A percentile compares a stretch with the other conserved stretches of the same genome.
Conservation (phyloP, 2,113 vertebrate species). For the Odontesthes bonariensis region DNA sequence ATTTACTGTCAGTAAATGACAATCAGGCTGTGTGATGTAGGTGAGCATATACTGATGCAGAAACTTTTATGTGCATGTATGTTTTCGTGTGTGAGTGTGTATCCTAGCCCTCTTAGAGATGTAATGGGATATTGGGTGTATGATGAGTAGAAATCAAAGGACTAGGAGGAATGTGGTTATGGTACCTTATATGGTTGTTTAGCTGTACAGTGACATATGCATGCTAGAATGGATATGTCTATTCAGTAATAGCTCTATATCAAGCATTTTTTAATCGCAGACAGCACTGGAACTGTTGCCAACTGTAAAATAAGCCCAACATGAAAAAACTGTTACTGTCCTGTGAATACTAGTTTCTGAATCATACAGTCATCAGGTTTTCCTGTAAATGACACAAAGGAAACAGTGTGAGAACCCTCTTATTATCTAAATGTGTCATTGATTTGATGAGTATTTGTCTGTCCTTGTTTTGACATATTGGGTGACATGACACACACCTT, state of each 20-base stretch:
- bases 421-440: conserved; percentile 44
- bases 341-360: neutral
- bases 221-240: conserved; percentile 38
- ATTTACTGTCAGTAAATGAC: conserved; percentile 67
- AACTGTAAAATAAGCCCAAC: conserved; percentile 27
- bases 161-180: conserved; percentile 37
- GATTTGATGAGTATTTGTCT: neutral
- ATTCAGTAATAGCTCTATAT: conserved; percentile 43
- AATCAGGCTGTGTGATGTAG: conserved; percentile 11
- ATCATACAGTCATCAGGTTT: conserved; percentile 14
- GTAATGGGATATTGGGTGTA: conserved; percentile 12
- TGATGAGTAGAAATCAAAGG: conserved; percentile 52
- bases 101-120: neutral
- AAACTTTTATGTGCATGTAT: too few relatives aligned
- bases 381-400: conserved; percentile 5
- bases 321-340: neutral
- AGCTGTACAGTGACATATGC: conserved; percentile 34
- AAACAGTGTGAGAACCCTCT: conserved; percentile 25
- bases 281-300: conserved; percentile 17
- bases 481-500: conserved; percentile 28
- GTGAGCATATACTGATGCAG: conserved; percentile 1
- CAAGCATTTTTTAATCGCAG: conserved; percentile 18
- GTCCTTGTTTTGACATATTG: conserved; percentile 38
- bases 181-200: too few relatives aligned
- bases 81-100: too few relatives aligned